Evolutionary conservation across 2,113 vertebrate species (phyloP).

Genomic region (Excalfactoria chinensis): DNA sequence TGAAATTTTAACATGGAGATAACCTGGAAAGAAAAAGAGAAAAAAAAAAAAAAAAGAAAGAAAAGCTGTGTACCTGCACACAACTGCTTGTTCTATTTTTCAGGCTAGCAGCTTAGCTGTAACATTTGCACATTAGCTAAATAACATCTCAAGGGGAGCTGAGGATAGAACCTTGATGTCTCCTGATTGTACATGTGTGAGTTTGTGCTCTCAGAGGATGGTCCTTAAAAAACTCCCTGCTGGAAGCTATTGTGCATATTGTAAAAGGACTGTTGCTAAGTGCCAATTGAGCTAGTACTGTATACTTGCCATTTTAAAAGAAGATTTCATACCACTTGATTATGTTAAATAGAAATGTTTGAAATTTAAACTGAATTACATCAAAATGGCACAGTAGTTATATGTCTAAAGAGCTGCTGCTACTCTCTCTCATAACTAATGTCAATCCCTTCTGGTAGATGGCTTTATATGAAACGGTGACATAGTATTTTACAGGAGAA

Average conservation of each 20-base stretch:
- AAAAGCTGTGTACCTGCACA: conserved; percentile 62
- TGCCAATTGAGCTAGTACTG: conserved; percentile 83
- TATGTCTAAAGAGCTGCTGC: conserved; percentile 75
- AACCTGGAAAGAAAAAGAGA: conserved; percentile 41
- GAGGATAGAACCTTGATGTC: conserved; percentile 82
- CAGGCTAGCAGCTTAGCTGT: conserved; percentile 71
- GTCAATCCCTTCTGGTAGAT: conserved; percentile 72
- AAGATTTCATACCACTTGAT: conserved; percentile 87
- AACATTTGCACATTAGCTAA: conserved; percentile 84
- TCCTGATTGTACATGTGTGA: conserved; percentile 82
- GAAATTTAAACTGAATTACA: conserved; percentile 85
- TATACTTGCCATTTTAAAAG: conserved; percentile 85
- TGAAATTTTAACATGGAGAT: conserved; percentile 50
- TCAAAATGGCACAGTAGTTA: conserved; percentile 83
- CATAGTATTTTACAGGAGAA: conserved; percentile 39
- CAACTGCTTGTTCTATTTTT: conserved; percentile 73
- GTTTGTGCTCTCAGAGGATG: conserved; percentile 81
- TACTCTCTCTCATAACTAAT: conserved; percentile 74
- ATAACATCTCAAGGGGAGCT: conserved; percentile 83
- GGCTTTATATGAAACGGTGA: conserved; percentile 75
- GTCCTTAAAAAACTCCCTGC: conserved; percentile 84
- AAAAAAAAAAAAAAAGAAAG: neutral
- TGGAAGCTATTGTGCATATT: conserved; percentile 84
- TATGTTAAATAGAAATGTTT: conserved; percentile 87
- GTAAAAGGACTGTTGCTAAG: conserved; percentile 83